A percentile compares a stretch with the other conserved stretches of the same genome.
These are phyloP conservation scores for Syngnathus floridae DNA, from an alignment of 2,113 vertebrate species.

Conservation along the genomic window DNA sequence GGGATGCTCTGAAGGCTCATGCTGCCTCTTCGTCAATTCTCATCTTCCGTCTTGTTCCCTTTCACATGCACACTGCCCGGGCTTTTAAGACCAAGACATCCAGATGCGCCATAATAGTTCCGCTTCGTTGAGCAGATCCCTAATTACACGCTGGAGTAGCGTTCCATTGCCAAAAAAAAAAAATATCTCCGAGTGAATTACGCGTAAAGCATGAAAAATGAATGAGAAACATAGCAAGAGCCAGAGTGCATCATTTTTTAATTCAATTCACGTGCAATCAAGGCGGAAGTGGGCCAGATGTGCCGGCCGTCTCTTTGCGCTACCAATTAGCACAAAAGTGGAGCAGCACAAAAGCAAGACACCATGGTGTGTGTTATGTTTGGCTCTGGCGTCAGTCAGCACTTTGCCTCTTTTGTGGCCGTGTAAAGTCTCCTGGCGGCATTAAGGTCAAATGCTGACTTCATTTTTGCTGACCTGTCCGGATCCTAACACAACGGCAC, in stretches of 20 bases:
- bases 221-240: slow-evolving; percentile 39
- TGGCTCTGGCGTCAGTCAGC: too few relatives aligned
- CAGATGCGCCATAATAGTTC: slow-evolving; percentile 48
- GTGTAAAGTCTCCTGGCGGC: too few relatives aligned
- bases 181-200: slow-evolving; percentile 46
- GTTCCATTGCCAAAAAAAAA: slow-evolving; percentile 45
- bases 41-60: slow-evolving; percentile 17
- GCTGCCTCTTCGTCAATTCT: slow-evolving; percentile 19
- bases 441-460: not conserved
- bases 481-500: not conserved
- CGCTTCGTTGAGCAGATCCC: slow-evolving; percentile 49
- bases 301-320: slow-evolving; percentile 36
- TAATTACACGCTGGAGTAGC: slow-evolving; percentile 69
- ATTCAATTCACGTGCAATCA: slow-evolving; percentile 37
- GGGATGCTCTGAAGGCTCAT: not conserved
- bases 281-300: slow-evolving; percentile 39
- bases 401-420: too few relatives aligned
- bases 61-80: slow-evolving; percentile 12
- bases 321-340: too few relatives aligned
- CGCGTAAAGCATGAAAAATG: slow-evolving; percentile 48
- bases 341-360: too few relatives aligned
- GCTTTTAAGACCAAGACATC: slow-evolving; percentile 45
- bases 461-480: not conserved
- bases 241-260: slow-evolving; percentile 32
- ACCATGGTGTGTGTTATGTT: too few relatives aligned